Percentiles rank a stretch among this genome's conserved stretches.
phyloP scores from a whole-genome alignment of 2,888 invertebrate genomes.

The Melinaea marsaeus region DNA sequence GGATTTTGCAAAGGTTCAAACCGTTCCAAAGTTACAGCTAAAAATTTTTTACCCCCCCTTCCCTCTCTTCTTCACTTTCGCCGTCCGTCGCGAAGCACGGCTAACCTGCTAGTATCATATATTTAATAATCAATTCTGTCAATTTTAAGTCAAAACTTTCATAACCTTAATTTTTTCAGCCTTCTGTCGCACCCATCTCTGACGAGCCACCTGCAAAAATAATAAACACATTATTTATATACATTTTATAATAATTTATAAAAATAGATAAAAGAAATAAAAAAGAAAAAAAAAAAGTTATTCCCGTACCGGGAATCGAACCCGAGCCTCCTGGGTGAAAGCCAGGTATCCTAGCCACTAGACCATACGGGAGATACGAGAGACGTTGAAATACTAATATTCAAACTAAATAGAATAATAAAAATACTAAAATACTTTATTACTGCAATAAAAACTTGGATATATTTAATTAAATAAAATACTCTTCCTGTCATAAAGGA shows the following conservation, averaged over 20 bases:
- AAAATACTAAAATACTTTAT: too few relatives aligned
- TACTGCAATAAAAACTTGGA: too few relatives aligned
- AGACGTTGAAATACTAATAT: not conserved
- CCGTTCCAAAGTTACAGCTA: too few relatives aligned
- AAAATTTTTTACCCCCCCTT: too few relatives aligned
- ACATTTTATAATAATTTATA: not conserved
- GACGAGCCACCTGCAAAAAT: conserved; percentile 67
- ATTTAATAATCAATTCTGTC: not conserved
- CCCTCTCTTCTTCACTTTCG: too few relatives aligned
- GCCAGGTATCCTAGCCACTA: conserved; percentile 32
- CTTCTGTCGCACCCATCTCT: conserved; percentile 89
- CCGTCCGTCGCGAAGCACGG: too few relatives aligned
- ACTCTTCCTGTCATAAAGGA: too few relatives aligned
- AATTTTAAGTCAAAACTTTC: not conserved
- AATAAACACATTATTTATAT: not conserved
- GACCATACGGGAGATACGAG: conserved; percentile 17
- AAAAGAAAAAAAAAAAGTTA: not conserved
- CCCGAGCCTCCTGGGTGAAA: conserved; percentile 79
- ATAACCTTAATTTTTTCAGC: conserved; percentile 90
- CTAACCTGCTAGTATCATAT: too few relatives aligned
- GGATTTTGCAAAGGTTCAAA: too few relatives aligned
- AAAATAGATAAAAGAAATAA: not conserved
- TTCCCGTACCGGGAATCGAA: conserved; percentile 80
- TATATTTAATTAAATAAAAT: too few relatives aligned
- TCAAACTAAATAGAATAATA: too few relatives aligned